Base-by-base conservation (phyloP, 2,797 vertebrate species). In the Amblyraja radiata region DNA sequence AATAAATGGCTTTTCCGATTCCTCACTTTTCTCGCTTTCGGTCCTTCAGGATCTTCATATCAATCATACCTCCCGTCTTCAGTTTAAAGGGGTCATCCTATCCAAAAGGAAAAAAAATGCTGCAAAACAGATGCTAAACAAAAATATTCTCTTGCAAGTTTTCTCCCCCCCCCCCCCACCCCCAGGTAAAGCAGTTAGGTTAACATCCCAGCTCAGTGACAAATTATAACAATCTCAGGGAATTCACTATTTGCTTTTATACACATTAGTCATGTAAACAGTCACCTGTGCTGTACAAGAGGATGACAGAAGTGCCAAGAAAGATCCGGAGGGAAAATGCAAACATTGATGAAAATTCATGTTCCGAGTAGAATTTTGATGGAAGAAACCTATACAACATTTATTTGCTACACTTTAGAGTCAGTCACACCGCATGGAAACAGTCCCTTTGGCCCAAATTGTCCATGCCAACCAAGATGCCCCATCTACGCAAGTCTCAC, bases 41-140 rank as follows among this genome's bases (percentile, higher is more conserved):
- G 94, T 99, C 99, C 95, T 99, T 99, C 93, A 99, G 95, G 94
- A 98, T 99, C 95, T 99, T 99, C 99, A 99, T 99, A 94, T 99
- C 98, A 84, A 99, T 97, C 95, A 99, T 97, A 0, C 99, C 99
- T 14, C 99, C 99, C 0, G 97, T 97, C 95, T 99, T 99, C 93
- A 99, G 96, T 94, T 99, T 98, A 94, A 98, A 99, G 0, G 99
- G 98, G 90, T 99, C 98, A 94, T 99, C 98, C 99, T 99, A 94
- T 63, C 23, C 93, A 94, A 7, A 88, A 88, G 13, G 58, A 68
- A 36, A 86, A 78, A 86, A 63, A 0, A 86, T n/a, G 28, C 3
- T 84, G 81, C 1, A 61, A 61, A 88, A 32, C 16, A 14, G 21
- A 65, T 84, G 54, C 23, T 11, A 61, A 84, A 58, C 80, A 58